These are phyloP conservation scores for Galerucella pusilla DNA, from an alignment of 2,888 invertebrate species.

Conservation along the genomic window DNA sequence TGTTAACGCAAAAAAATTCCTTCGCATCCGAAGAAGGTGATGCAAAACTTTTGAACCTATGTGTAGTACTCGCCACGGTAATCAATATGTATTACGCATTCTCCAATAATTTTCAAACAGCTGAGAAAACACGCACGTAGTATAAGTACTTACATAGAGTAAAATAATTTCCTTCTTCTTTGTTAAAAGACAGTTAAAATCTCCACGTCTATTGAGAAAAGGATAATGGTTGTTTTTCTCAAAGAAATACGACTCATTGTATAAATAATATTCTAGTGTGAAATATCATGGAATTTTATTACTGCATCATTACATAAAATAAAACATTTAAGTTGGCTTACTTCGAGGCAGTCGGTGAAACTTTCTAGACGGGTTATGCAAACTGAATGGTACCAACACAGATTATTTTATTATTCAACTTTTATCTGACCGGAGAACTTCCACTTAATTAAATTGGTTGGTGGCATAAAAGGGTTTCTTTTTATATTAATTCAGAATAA, in stretches of 20 bases:
- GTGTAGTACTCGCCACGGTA: too few species aligned
- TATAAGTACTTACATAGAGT: too few species aligned
- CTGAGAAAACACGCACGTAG: too few species aligned
- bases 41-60: too few species aligned
- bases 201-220: neutral
- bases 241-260: constrained; percentile 4
- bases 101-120: too few species aligned
- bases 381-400: neutral
- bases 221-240: neutral
- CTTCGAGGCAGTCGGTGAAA: constrained; percentile 3
- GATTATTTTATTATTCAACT: neutral
- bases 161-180: neutral
- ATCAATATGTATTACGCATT: too few species aligned
- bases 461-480: neutral
- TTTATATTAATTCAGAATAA: too few species aligned
- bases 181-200: neutral
- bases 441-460: neutral
- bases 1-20: too few species aligned
- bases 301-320: constrained; percentile 3
- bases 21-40: too few species aligned
- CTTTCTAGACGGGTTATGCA: constrained; percentile 9
- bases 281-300: constrained; percentile 5
- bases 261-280: neutral
- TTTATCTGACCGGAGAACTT: neutral
- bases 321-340: neutral